Conservation (phyloP, 2,797 vertebrate genomes). For the Anolis apletophallus region DNA sequence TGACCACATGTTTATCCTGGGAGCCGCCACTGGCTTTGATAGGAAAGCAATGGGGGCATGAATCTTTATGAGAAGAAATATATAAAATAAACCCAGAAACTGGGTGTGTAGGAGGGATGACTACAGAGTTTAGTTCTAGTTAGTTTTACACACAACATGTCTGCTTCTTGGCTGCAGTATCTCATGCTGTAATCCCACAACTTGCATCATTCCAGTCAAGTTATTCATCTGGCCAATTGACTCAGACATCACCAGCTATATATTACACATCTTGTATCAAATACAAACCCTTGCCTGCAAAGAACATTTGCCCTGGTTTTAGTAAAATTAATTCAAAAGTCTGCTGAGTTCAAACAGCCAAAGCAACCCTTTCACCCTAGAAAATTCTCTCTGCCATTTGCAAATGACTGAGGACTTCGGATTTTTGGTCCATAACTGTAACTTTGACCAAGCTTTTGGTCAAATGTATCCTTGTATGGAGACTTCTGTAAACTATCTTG, state of each 20-base stretch:
- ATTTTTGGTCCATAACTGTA: conserved; percentile 8
- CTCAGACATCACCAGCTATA: not conserved
- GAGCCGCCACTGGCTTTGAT: conserved; percentile 76
- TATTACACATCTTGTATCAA: conserved; percentile 13
- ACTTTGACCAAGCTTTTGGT: not conserved
- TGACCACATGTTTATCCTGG: conserved; percentile 80
- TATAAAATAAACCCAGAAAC: conserved; percentile 76
- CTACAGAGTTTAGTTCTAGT: conserved; percentile 13
- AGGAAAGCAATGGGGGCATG: conserved; percentile 74
- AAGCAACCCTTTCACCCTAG: not conserved
- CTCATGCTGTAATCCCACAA: accelerated
- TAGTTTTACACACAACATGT: conserved; percentile 3
- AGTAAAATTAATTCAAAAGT: not conserved
- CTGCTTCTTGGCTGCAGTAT: not conserved
- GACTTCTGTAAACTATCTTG: not conserved
- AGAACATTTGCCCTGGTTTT: not conserved
- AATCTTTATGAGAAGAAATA: conserved; percentile 80
- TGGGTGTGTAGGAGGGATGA: not conserved
- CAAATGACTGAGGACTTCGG: not conserved
- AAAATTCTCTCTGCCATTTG: not conserved
- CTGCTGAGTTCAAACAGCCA: not conserved
- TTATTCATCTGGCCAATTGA: accelerated
- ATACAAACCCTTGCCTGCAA: conserved; percentile 21
- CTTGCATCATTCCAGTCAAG: accelerated
- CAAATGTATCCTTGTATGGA: not conserved